phyloP scores from a whole-genome alignment of 2,888 invertebrate species.

The Tortricodes alternella region DNA sequence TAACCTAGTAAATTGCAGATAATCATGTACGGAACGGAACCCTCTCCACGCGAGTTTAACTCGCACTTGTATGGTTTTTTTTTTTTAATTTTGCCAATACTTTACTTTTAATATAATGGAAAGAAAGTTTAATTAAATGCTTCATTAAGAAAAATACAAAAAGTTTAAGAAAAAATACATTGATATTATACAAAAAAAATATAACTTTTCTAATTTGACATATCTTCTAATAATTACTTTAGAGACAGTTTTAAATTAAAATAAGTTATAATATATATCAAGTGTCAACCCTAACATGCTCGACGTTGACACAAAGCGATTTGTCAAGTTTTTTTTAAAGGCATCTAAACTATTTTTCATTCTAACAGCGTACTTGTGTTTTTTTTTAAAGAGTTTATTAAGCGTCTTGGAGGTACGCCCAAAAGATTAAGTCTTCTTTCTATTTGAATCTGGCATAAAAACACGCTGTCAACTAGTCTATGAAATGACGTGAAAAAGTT shows the following conservation, averaged over 20 bases:
- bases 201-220: too few species aligned
- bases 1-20: too few species aligned
- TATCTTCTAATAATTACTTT: too few species aligned
- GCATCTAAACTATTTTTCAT: conserved; percentile 42
- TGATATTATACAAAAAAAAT: too few species aligned
- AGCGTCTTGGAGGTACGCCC: not conserved
- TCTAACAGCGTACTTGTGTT: not conserved
- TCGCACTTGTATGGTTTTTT: too few species aligned
- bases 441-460: not conserved
- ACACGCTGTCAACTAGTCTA: not conserved
- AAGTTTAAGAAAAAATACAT: too few species aligned
- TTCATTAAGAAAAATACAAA: too few species aligned
- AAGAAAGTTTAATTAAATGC: too few species aligned
- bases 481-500: too few species aligned
- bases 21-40: too few species aligned
- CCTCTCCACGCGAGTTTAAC: too few species aligned
- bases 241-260: not conserved
- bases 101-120: too few species aligned
- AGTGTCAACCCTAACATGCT: conserved; percentile 47
- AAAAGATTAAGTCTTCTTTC: not conserved
- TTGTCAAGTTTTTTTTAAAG: conserved; percentile 51
- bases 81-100: not conserved
- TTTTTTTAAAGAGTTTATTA: not conserved
- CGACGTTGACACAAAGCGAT: conserved; percentile 50
- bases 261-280: not conserved